Percentiles rank a stretch among this genome's conserved stretches.
Evolutionary conservation across 2,888 invertebrate species (phyloP).

Genomic region (Brachycybe producta): DNA sequence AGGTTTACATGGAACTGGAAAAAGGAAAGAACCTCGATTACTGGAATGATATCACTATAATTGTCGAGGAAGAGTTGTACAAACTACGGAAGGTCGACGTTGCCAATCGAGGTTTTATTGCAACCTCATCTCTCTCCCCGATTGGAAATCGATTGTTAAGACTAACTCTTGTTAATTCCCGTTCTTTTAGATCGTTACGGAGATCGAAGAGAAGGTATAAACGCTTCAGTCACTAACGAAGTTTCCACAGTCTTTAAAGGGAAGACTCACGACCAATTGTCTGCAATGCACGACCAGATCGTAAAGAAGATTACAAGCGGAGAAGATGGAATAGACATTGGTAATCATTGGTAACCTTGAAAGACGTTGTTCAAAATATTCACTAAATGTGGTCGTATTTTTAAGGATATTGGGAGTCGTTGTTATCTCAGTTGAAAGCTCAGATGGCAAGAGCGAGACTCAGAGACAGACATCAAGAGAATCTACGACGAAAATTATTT

Average conservation of each 20-base stretch:
- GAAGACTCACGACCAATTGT: slow-evolving; percentile 76
- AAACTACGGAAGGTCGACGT: slow-evolving; percentile 62
- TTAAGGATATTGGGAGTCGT: slow-evolving; percentile 83
- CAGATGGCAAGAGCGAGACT: slow-evolving; percentile 87
- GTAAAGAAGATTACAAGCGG: slow-evolving; percentile 70
- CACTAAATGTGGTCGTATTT: slow-evolving; percentile 8
- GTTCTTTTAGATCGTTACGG: slow-evolving; percentile 27
- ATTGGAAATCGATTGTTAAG: no score
- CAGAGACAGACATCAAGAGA: slow-evolving; percentile 81
- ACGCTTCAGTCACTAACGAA: slow-evolving; percentile 79
- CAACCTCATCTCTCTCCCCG: no score
- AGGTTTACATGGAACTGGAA: slow-evolving; percentile 84
- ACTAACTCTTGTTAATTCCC: slow-evolving; percentile 1
- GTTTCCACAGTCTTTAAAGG: slow-evolving; percentile 82
- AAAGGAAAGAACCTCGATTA: slow-evolving; percentile 74
- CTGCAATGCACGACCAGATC: slow-evolving; percentile 68
- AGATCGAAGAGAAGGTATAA: slow-evolving; percentile 61
- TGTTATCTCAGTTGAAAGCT: slow-evolving; percentile 88
- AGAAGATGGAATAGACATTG: slow-evolving; percentile 83
- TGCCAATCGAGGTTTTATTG: slow-evolving; percentile 24
- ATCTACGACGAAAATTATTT: slow-evolving; percentile 72
- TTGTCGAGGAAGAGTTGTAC: slow-evolving; percentile 81
- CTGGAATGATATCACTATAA: slow-evolving; percentile 92
- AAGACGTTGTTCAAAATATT: no score
- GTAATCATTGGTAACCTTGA: slow-evolving; percentile 23